Evolutionary conservation across 2,797 vertebrate genomes (phyloP).

Genomic region (Mareca penelope): DNA sequence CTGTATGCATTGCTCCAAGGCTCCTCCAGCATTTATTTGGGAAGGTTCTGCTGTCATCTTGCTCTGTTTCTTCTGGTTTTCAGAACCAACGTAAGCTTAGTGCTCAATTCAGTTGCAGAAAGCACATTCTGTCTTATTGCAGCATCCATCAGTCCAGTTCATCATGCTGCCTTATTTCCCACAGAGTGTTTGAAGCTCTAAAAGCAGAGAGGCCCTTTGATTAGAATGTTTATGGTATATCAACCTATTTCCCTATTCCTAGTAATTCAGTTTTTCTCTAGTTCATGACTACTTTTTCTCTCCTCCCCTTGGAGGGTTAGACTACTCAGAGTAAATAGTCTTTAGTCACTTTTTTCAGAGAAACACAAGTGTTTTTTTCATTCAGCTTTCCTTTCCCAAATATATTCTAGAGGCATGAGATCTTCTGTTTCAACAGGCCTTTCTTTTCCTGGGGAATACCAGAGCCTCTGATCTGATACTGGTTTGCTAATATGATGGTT

Average conservation of each 20-base stretch:
- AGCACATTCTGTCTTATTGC: neutral
- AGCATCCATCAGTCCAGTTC: neutral
- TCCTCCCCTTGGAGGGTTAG: neutral
- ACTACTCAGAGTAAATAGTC: neutral
- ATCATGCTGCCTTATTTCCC: neutral
- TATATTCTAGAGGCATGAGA: neutral
- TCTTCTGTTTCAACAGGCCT: neutral
- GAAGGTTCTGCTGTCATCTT: neutral
- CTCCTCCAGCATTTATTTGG: neutral
- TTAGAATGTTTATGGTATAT: neutral
- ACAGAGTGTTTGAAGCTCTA: neutral
- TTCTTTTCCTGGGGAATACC: neutral
- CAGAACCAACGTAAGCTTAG: neutral
- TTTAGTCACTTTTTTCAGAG: neutral
- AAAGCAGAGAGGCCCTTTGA: neutral
- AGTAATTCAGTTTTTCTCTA: neutral
- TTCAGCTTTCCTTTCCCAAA: neutral
- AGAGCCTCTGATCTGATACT: neutral
- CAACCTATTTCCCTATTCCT: neutral
- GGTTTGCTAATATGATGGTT: neutral
- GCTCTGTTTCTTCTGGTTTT: neutral
- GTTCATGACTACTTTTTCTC: neutral
- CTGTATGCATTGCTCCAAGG: neutral
- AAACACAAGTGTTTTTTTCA: neutral
- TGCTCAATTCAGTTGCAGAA: neutral